Percentiles rank a stretch among this genome's conserved stretches.
Evolutionary conservation across 2,113 vertebrate genomes (phyloP).

Genomic region (Prochilodus magdalenae): DNA sequence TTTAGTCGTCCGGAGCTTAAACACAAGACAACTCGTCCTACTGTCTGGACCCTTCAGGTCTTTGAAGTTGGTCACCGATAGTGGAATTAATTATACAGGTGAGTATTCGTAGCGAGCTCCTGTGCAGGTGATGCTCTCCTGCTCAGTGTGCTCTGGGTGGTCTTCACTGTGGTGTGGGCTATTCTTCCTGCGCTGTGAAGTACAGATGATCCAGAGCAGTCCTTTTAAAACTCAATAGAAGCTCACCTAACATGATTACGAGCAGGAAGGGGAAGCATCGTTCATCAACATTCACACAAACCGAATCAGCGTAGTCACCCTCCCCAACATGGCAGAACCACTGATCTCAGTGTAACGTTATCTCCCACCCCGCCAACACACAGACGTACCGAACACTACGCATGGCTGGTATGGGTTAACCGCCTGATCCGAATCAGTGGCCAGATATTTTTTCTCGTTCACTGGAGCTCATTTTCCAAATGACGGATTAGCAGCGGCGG

Average conservation of each 20-base stretch:
- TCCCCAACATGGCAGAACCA: too few species aligned
- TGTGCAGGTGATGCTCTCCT: too few species aligned
- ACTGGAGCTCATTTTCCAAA: too few species aligned
- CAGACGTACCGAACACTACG: background rate
- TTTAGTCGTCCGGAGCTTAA: too few species aligned
- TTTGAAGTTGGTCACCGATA: too few species aligned
- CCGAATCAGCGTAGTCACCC: background rate
- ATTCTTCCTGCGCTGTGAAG: constrained; percentile 2
- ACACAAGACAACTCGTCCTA: too few species aligned
- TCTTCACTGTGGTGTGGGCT: constrained; percentile 36
- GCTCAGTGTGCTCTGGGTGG: background rate
- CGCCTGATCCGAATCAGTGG: background rate
- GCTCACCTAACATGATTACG: constrained; percentile 16
- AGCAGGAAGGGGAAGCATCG: constrained; percentile 24
- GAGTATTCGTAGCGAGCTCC: too few species aligned
- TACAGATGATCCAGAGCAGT: too few species aligned
- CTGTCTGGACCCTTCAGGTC: too few species aligned
- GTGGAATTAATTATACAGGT: too few species aligned
- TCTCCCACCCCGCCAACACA: background rate
- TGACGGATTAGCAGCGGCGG: too few species aligned
- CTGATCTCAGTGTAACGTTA: too few species aligned
- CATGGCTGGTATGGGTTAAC: background rate
- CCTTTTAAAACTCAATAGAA: constrained; percentile 26
- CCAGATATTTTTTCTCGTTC: background rate
- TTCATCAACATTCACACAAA: background rate